phyloP scores from a whole-genome alignment of 2,113 vertebrate genomes.

The Malurus cyaneus region DNA sequence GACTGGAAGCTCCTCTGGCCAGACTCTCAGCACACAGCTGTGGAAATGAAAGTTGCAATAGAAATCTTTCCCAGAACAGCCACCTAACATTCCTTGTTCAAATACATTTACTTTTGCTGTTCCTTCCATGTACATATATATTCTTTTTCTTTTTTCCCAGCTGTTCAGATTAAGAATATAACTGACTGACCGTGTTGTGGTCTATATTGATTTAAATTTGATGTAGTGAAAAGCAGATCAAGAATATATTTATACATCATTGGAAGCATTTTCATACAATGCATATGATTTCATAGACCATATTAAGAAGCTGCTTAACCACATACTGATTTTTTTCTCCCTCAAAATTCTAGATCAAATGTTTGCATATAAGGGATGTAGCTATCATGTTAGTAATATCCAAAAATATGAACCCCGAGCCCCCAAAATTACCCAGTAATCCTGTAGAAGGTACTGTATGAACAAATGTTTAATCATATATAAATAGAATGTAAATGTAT shows the following conservation, averaged over 20 bases:
- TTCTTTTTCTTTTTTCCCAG: conserved; percentile 63
- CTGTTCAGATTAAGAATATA: conserved; percentile 75
- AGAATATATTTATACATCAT: conserved; percentile 71
- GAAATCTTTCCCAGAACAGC: conserved; percentile 43
- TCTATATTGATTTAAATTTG: conserved; percentile 83
- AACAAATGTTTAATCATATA: conserved; percentile 84
- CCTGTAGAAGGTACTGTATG: conserved; percentile 84
- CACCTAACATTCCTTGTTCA: conserved; percentile 73
- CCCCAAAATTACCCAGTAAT: conserved; percentile 68
- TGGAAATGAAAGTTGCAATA: conserved; percentile 86
- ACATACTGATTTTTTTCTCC: conserved; percentile 74
- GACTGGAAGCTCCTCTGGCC: conserved; percentile 84
- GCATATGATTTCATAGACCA: conserved; percentile 68
- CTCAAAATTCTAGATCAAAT: conserved; percentile 85
- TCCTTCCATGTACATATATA: conserved; percentile 76
- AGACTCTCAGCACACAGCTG: conserved; percentile 96
- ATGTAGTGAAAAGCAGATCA: conserved; percentile 83
- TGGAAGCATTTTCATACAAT: conserved; percentile 75
- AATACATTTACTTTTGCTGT: conserved; percentile 66
- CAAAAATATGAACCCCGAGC: conserved; percentile 63
- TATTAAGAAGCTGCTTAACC: conserved; percentile 81
- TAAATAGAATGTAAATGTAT: conserved; percentile 84
- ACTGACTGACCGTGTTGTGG: conserved; percentile 76
- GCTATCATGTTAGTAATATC: conserved; percentile 84
- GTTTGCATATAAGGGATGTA: conserved; percentile 87